Conservation (phyloP, 2,888 invertebrate species). For the Willowsia nigromaculata region DNA sequence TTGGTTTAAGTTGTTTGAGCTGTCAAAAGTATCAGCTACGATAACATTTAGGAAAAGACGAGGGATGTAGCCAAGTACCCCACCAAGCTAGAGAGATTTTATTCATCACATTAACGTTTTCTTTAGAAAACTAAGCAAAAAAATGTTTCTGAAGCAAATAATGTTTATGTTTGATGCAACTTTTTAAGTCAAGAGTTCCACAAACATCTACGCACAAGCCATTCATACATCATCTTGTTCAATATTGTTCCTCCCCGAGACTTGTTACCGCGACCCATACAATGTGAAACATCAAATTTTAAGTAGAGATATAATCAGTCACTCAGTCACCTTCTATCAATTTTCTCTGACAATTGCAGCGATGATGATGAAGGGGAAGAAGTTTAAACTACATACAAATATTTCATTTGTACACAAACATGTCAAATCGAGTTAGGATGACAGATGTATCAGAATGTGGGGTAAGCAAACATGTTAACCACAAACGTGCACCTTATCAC, state of each 20-base stretch:
- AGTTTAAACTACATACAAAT: background rate
- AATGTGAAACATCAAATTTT: background rate
- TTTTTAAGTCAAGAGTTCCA: too few species aligned
- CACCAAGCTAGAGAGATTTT: background rate
- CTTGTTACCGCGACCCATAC: background rate
- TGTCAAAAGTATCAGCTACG: background rate
- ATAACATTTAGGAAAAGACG: background rate
- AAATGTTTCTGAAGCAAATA: background rate
- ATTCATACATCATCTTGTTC: background rate
- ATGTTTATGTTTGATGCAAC: background rate
- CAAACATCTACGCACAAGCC: background rate
- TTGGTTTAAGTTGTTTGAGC: background rate
- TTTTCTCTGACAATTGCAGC: background rate
- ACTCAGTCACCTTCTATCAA: conserved; percentile 38
- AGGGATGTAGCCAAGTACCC: background rate
- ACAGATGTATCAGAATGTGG: conserved; percentile 51
- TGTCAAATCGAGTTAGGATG: conserved; percentile 55
- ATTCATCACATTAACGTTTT: background rate
- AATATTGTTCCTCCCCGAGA: background rate
- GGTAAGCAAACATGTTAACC: background rate
- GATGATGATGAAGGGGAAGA: background rate
- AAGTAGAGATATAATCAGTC: conserved; percentile 46
- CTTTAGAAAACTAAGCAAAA: background rate
- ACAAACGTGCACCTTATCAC: too few species aligned
- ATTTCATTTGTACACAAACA: conserved; percentile 50